A percentile compares a stretch with the other conserved stretches of the same genome.
phyloP scores from a whole-genome alignment of 2,797 vertebrate genomes.

The Poeciliopsis turneri region DNA sequence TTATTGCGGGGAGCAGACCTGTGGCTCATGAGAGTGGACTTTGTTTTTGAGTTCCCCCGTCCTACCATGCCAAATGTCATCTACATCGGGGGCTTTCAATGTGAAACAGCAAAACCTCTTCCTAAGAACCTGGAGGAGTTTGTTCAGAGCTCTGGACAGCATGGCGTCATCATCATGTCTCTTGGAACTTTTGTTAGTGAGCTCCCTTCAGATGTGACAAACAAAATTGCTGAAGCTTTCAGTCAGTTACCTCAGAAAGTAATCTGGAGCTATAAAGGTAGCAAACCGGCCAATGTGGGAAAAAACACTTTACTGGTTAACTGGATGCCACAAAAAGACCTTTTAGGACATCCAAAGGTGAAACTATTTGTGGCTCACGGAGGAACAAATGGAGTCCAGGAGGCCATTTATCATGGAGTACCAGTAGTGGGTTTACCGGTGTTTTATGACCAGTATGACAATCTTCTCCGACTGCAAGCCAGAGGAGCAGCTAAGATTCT shows the following conservation, averaged over 20 bases:
- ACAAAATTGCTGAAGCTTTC: constrained; percentile 67
- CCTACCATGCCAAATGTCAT: constrained; percentile 77
- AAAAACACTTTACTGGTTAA: constrained; percentile 76
- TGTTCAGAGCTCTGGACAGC: constrained; percentile 73
- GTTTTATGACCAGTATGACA: constrained; percentile 74
- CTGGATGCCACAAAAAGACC: constrained; percentile 81
- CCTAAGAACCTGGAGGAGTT: constrained; percentile 74
- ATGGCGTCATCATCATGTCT: constrained; percentile 81
- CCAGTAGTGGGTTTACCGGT: constrained; percentile 62
- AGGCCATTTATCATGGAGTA: constrained; percentile 74
- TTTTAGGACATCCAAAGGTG: constrained; percentile 75
- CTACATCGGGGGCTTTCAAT: constrained; percentile 81
- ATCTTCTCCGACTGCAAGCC: constrained; percentile 60
- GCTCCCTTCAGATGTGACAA: constrained; percentile 20
- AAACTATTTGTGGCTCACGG: constrained; percentile 77
- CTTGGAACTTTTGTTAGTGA: constrained; percentile 65
- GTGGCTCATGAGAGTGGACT: constrained; percentile 62
- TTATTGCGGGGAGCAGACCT: constrained; percentile 70
- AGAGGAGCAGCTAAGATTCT: constrained; percentile 65
- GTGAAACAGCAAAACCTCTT: constrained; percentile 69
- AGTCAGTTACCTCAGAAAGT: constrained; percentile 77
- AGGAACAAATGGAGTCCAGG: constrained; percentile 77
- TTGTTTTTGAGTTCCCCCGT: constrained; percentile 77
- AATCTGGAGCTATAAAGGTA: constrained; percentile 73
- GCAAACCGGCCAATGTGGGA: constrained; percentile 59